These are phyloP conservation scores for Paracentrotus lividus DNA, from an alignment of 53 echinoderm and acorn worm genomes.

Conservation along the genomic window DNA sequence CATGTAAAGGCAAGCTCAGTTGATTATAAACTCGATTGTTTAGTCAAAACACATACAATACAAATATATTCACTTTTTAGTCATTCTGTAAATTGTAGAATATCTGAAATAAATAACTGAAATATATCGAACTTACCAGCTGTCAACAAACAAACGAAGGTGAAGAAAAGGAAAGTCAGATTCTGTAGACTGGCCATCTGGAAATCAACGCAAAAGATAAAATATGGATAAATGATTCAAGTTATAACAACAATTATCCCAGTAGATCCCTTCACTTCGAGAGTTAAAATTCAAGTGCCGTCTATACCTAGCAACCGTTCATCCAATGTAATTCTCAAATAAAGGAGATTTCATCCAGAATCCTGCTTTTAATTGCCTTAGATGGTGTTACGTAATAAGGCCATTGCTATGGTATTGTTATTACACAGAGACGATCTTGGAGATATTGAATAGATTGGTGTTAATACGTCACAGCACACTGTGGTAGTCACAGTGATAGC, in stretches of 20 bases:
- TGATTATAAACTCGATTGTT: too few relatives aligned
- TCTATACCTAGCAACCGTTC: not conserved
- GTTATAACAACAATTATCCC: not conserved
- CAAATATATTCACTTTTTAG: not conserved
- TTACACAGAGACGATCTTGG: not conserved
- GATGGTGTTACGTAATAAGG: constrained; percentile 14
- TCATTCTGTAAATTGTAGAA: too few relatives aligned
- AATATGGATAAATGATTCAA: not conserved
- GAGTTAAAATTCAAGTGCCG: not conserved
- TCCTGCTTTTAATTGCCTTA: not conserved
- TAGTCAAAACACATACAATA: not conserved
- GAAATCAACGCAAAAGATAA: not conserved
- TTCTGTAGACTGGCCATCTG: constrained; percentile 25
- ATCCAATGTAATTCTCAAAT: not conserved
- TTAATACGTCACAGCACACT: not conserved
- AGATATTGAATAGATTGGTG: not conserved
- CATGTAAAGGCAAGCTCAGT: too few relatives aligned
- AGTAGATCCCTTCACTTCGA: not conserved
- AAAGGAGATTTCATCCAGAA: not conserved
- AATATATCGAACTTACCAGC: constrained; percentile 45
- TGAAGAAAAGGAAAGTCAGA: constrained; percentile 11
- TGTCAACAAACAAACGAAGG: constrained; percentile 37
- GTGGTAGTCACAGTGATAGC: not conserved
- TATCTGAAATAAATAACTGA: too few relatives aligned
- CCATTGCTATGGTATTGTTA: not conserved